These are phyloP conservation scores for Cyphomyrus plagiostoma DNA, from an alignment of 2,113 vertebrate genomes.

Conservation along the genomic window DNA sequence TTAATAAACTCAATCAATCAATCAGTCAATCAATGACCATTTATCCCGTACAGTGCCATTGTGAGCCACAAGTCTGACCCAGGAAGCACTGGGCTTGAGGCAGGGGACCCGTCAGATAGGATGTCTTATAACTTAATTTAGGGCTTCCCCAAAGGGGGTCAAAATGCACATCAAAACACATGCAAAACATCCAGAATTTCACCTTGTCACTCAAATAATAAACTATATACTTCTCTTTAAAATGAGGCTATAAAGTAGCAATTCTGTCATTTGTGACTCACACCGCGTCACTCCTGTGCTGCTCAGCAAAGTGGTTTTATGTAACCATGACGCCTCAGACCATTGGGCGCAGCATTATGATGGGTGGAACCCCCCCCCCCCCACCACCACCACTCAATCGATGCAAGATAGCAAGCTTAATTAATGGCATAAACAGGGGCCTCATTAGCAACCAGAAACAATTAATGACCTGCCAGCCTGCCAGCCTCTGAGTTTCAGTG, in stretches of 20 bases:
- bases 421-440: background rate
- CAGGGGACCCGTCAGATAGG: background rate
- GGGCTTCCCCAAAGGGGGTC: background rate
- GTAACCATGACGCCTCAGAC: background rate
- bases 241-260: background rate
- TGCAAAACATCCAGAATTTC: background rate
- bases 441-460: background rate
- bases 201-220: constrained; percentile 2
- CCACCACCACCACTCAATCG: constrained; percentile 4
- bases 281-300: background rate
- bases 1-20: too few species aligned
- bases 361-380: background rate
- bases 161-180: background rate
- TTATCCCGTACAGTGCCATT: background rate
- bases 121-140: background rate
- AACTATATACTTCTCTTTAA: background rate
- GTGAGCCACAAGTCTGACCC: background rate
- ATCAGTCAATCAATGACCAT: background rate
- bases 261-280: background rate
- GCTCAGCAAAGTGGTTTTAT: background rate
- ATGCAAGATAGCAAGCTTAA: constrained; percentile 6
- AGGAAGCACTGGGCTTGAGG: background rate
- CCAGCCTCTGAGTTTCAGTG: background rate
- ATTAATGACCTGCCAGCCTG: background rate
- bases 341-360: background rate